Percentiles rank a stretch among this genome's conserved stretches.
phyloP scores from a whole-genome alignment of 2,113 vertebrate genomes.

The Odocoileus hemionus region DNA sequence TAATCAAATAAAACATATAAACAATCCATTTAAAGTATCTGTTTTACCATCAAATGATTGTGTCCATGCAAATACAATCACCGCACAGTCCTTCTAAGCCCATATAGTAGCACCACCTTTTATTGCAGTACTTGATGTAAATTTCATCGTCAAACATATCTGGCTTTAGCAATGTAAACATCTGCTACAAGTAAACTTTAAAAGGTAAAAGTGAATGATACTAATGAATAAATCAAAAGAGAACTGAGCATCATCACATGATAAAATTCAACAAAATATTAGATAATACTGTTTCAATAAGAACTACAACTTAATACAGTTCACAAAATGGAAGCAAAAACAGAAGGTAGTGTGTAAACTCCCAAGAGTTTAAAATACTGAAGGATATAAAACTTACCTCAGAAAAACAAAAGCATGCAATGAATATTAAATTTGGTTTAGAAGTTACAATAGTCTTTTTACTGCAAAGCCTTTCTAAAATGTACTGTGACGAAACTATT shows the following conservation, averaged over 20 bases:
- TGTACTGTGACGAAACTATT: background rate
- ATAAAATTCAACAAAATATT: conserved; percentile 63
- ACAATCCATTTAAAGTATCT: conserved; percentile 2
- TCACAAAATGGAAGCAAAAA: conserved; percentile 72
- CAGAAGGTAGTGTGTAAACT: conserved; percentile 65
- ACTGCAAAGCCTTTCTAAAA: conserved; percentile 52
- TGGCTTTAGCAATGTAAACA: conserved; percentile 76
- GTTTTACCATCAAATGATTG: conserved; percentile 39
- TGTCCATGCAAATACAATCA: conserved; percentile 50
- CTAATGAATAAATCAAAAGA: conserved; percentile 66
- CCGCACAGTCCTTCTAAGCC: conserved; percentile 38
- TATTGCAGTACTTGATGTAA: conserved; percentile 41
- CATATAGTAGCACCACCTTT: conserved; percentile 60
- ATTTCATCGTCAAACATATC: conserved; percentile 65
- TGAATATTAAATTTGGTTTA: conserved; percentile 55
- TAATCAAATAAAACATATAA: conserved; percentile 66
- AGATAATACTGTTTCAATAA: conserved; percentile 78
- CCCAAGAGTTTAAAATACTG: conserved; percentile 72
- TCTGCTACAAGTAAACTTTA: conserved; percentile 78
- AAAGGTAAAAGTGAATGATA: conserved; percentile 68
- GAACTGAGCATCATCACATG: conserved; percentile 56
- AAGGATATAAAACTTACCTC: conserved; percentile 63
- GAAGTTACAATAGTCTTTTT: conserved; percentile 32
- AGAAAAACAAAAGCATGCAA: conserved; percentile 22
- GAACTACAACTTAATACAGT: conserved; percentile 68